Evolutionary conservation across 2,888 invertebrate genomes (phyloP), one percentile per base, ranked within the genome.

Genomic region (Leptinotarsa rubiginosa): DNA sequence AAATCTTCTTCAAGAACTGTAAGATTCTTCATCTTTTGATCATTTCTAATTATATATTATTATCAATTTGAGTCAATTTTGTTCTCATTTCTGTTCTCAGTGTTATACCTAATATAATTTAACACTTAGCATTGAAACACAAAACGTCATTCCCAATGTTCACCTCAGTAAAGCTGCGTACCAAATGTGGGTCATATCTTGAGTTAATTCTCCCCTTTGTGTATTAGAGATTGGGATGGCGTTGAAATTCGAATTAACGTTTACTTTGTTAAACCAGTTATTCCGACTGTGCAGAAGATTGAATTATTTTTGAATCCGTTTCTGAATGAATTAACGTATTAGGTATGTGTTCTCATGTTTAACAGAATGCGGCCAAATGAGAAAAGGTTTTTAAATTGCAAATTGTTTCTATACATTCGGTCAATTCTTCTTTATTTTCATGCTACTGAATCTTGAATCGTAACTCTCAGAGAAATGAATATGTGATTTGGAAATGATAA

Each of bases 241-340:
- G 65, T 69, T 70, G 70, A 73, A 73, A 77, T 77, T 59, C 66
- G 69, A 75, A 75, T 75, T 75, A 75, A 18, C 70, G 52, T 69
- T 72, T 59, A 73, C 67, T 67, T 72, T 67, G 72, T 72, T 74
- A 54, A 22, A 64, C 13, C 13, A 49, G 41, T 69, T 59, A 49
- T 65, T 62, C 64, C 65, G 66, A 65, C 47, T 65, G 41, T 47
- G 52, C 7, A n/a, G 62, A 31, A 65, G 52, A 73, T 69, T 69
- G 65, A 73, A 73, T 64, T 47, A 68, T 25, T 67, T 67, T 67
- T 67, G 65, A 50, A 62, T 56, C 56, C 47, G 31, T 31, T 31
- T n/a, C 18, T 18, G 59, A 16, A 69, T 47, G 59, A 10, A 47
- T 31, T 69, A 59, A 18, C 62, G 22, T 31, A 47, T 62, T 49